Base-by-base conservation (phyloP, 2,113 vertebrate species). In the Solenodon paradoxus region DNA sequence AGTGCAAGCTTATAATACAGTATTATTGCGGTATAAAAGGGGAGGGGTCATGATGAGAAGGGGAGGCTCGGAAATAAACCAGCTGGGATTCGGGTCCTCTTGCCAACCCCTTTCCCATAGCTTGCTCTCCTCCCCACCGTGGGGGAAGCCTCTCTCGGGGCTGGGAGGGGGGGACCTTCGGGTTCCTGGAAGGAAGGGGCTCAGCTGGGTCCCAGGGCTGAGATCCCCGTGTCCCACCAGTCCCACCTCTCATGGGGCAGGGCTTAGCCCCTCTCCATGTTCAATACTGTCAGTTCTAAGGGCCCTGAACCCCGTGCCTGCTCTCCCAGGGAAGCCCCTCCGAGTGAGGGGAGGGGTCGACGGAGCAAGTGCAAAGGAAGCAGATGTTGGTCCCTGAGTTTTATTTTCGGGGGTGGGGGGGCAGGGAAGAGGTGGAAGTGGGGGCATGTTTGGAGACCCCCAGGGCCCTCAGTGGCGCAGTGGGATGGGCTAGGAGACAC, bases 1-100 rank as follows among this genome's bases (percentile, higher is more conserved):
- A 98, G 99, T 99, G 99, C 99, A 99, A 99, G 99, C 99, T 98
- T 99, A 98, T 98, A 98, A 99, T 99, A 99, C 99, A 99, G 97
- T 99, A 97, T 98, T 98, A 99, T 98, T 98, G 98, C 99, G 98
- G 98, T 99, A 99, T 97, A 99, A 99, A 95, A 86, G 66, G 17
- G 47, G 53, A n/a, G 57, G 77, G 66, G 74, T 96, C 91, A 75
- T 72, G 97, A 88, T 93, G 95, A 82, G 86, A 93, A 92, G 92
- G 90, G 95, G 92, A 89, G 82, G 96, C 95, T 97, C 92, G 97
- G 94, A 97, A 98, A 97, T 98, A 98, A 97, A 97, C 97, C 97
- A 96, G 92, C 95, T 97, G 92, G 90, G 97, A 91, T 97, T 98
- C 95, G 92, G 77, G 83, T 94, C 84, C 69, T 66, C 40, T 93